Base-by-base conservation (phyloP, 2,113 vertebrate species). In the Prolemur simus region DNA sequence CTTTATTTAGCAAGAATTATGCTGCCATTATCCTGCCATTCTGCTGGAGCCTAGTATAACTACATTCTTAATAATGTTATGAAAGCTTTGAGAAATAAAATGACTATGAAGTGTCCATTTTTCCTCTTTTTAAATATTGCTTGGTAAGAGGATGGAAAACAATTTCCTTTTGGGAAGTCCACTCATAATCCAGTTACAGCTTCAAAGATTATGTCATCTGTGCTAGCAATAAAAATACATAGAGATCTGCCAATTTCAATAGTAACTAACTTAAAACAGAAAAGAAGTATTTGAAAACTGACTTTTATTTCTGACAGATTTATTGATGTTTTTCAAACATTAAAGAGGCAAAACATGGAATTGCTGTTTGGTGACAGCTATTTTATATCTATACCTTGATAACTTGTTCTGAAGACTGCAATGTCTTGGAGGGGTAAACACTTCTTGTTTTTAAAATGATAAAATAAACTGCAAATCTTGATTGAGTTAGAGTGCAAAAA, bases 21-120 rank as follows among this genome's bases (percentile, higher is more conserved):
- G 11, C 34, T 34, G 17, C 5, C 13, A 83, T 0, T 37, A 63
- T 18, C 14, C 34, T 34, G 17, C 7, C 20, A 83, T 0, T 71
- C 64, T 89, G 13, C 3, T 95, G 18, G 0, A 85, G 27, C 2
- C 17, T 90, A 10, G 15, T 54, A 80, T 27, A 88, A 37, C 8
- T 20, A 49, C 1, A 11, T 47, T 68, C 1, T 66, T 56, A 47
- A 49, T 5, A 80, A 45, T 20, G 17, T 3, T 52, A 5, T 54
- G 56, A 81, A 77, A 80, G 3, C 71, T 88, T 68, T 92, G 20
- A 90, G 45, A 92, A 93, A 83, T 80, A 76, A 84, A 96, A 71
- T 52, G 2, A 34, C 5, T 37, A 1, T 52, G 1, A 90, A 76
- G 4, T 78, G 3, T 58, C 29, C 8, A 58, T 64, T 76, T 95